Evolutionary conservation across 1,140 invertebrate genomes (phyloP).

Genomic region (Trissolcus basalis): DNA sequence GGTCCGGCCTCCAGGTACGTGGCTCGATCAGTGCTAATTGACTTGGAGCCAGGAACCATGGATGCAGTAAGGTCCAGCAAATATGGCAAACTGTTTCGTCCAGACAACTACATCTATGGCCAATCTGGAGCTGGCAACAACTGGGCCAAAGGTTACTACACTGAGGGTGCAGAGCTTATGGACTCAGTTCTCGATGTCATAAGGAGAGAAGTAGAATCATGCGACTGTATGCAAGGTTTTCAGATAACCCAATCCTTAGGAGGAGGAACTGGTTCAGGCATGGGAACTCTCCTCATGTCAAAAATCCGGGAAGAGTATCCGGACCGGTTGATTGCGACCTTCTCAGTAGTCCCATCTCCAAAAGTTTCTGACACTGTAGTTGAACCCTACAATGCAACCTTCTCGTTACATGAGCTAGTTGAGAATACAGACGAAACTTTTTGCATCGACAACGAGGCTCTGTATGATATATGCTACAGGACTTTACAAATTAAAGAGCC

Average conservation of each 20-base stretch:
- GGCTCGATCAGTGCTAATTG: slow-evolving; percentile 82
- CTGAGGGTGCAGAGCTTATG: slow-evolving; percentile 82
- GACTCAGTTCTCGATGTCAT: slow-evolving; percentile 87
- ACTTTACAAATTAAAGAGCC: slow-evolving; percentile 81
- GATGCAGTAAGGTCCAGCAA: slow-evolving; percentile 81
- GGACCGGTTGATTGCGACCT: slow-evolving; percentile 34
- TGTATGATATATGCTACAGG: slow-evolving; percentile 73
- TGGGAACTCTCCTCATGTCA: slow-evolving; percentile 52
- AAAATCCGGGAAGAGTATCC: slow-evolving; percentile 63
- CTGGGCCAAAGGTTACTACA: slow-evolving; percentile 86
- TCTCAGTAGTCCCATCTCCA: slow-evolving; percentile 54
- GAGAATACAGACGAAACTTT: slow-evolving; percentile 83
- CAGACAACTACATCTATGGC: slow-evolving; percentile 75
- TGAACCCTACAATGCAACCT: slow-evolving; percentile 81
- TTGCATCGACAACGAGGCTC: slow-evolving; percentile 85
- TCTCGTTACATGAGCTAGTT: slow-evolving; percentile 79
- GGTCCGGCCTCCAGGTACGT: slow-evolving; percentile 81
- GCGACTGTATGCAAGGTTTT: slow-evolving; percentile 69
- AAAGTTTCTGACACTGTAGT: slow-evolving; percentile 80
- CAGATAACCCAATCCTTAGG: slow-evolving; percentile 50
- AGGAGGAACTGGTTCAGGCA: slow-evolving; percentile 54
- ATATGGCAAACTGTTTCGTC: slow-evolving; percentile 81
- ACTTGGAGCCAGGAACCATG: slow-evolving; percentile 85
- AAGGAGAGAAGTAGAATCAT: slow-evolving; percentile 85
- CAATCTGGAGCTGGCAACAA: slow-evolving; percentile 79